These are phyloP conservation scores for Alfaro cultratus DNA, from an alignment of 2,797 vertebrate genomes.

Conservation along the genomic window DNA sequence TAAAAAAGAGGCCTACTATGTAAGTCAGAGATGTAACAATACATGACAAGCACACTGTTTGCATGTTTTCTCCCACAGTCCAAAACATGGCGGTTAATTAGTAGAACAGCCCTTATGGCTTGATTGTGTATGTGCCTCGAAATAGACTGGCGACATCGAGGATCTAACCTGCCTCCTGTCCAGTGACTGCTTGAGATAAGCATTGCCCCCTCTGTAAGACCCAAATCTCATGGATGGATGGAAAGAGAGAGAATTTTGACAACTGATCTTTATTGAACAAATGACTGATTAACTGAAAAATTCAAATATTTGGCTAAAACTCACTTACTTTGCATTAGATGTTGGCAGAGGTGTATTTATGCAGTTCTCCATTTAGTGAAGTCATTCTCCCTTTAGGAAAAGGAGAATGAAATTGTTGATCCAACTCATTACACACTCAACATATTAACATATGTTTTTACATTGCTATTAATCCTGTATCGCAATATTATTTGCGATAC, in stretches of 20 bases:
- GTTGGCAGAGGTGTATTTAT: background rate
- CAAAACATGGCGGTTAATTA: background rate
- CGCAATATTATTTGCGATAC: background rate
- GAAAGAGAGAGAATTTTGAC: background rate
- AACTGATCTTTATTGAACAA: background rate
- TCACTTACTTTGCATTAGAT: background rate
- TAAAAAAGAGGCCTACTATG: conserved; percentile 29
- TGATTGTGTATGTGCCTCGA: too few species aligned
- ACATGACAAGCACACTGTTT: conserved; percentile 16
- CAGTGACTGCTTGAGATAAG: background rate
- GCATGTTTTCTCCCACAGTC: background rate
- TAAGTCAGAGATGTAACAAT: conserved; percentile 38
- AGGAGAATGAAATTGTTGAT: background rate
- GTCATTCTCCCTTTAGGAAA: background rate
- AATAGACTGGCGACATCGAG: background rate
- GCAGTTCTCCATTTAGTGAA: background rate
- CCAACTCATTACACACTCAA: background rate
- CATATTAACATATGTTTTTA: background rate
- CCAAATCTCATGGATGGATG: background rate
- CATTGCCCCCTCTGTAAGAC: background rate
- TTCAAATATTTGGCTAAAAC: background rate
- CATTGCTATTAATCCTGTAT: background rate
- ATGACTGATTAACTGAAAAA: background rate
- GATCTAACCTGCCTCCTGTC: background rate
- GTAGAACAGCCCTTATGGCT: background rate